Percentiles rank a stretch among this genome's conserved stretches.
Evolutionary conservation across 2,888 invertebrate species (phyloP).

Genomic region (Branchinecta sandiegonensis): DNA sequence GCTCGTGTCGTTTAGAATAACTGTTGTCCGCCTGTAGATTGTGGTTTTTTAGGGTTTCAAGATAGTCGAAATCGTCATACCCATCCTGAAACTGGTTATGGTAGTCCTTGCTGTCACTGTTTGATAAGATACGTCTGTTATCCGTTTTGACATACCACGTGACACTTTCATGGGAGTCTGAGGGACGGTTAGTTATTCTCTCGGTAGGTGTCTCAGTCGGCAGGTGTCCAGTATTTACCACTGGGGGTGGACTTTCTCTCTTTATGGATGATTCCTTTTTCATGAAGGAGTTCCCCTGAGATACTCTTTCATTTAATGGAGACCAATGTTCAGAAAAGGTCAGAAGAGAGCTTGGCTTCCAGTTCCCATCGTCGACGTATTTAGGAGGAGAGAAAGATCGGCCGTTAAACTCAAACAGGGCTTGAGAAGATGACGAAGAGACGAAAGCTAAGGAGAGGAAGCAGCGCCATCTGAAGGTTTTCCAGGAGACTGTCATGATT

Average conservation of each 20-base stretch:
- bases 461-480: too few relatives aligned
- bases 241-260: background rate
- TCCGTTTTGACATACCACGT: constrained; percentile 1
- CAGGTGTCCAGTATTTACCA: background rate
- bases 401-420: background rate
- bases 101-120: too few relatives aligned
- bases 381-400: constrained; percentile 8
- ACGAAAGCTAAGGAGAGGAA: too few relatives aligned
- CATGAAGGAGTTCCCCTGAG: background rate
- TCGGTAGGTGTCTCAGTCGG: background rate
- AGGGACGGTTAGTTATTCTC: background rate
- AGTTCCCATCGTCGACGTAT: constrained; percentile 3
- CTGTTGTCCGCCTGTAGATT: background rate
- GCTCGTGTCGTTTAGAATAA: background rate
- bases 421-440: too few relatives aligned
- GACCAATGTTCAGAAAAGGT: constrained; percentile 2
- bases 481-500: too few relatives aligned
- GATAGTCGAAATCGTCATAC: too few relatives aligned
- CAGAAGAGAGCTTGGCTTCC: constrained; percentile 1
- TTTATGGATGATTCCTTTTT: background rate
- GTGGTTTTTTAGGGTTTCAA: background rate
- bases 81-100: too few relatives aligned
- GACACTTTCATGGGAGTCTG: background rate
- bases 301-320: background rate
- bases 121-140: background rate